phyloP scores from a whole-genome alignment of 2,797 vertebrate genomes.

The Chelon labrosus region DNA sequence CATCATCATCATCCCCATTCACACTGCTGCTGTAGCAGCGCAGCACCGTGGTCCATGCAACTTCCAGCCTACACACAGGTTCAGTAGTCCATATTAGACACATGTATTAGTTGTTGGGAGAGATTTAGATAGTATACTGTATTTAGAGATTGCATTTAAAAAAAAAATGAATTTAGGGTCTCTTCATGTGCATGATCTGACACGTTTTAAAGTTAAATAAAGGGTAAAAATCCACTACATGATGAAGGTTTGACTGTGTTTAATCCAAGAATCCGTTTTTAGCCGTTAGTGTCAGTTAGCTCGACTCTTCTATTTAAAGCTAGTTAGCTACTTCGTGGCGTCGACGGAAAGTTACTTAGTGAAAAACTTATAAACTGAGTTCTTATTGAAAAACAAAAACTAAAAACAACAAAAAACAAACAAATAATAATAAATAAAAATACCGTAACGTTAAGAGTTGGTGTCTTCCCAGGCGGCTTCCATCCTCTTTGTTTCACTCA shows the following conservation, averaged over 20 bases:
- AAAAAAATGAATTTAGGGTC: neutral
- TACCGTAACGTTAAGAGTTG: neutral
- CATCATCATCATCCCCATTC: constrained; percentile 2
- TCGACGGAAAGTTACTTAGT: neutral
- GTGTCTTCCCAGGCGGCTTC: constrained; percentile 23
- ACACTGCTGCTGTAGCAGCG: constrained; percentile 2
- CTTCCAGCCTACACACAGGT: neutral
- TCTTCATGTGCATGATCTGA: too few species aligned
- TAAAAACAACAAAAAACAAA: neutral
- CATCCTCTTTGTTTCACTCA: constrained; percentile 71
- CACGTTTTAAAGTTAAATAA: too few species aligned
- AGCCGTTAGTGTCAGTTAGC: neutral
- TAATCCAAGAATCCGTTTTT: neutral
- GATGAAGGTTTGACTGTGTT: too few species aligned
- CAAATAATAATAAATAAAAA: neutral
- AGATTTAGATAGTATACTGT: constrained; percentile 1
- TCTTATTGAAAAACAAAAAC: neutral
- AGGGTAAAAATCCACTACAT: too few species aligned
- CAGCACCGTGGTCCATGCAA: constrained; percentile 10
- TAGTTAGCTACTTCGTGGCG: neutral
- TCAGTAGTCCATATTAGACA: constrained; percentile 7
- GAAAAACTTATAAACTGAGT: neutral
- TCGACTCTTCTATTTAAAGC: neutral
- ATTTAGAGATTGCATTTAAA: neutral
- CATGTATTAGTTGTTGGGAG: neutral